Evolutionary conservation across 2,113 vertebrate genomes (phyloP).

Genomic region (Chaetorhynchus papuensis): DNA sequence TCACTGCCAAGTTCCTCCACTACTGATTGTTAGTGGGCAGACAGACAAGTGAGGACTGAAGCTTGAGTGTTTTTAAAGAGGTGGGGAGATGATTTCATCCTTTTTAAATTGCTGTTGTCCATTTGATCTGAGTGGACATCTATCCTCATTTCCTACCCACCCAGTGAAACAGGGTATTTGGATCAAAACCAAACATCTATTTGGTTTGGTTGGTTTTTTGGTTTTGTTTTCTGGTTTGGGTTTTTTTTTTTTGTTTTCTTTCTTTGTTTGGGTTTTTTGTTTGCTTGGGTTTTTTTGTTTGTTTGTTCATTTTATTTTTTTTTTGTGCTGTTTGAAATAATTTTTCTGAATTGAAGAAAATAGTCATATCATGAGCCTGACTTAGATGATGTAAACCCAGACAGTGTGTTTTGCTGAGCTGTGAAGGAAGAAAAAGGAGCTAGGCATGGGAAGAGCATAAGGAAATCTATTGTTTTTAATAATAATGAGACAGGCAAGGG

Average conservation of each 20-base stretch:
- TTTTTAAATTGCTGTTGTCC: not conserved
- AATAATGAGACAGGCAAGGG: not conserved
- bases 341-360: not conserved
- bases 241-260: not conserved
- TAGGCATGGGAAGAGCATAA: not conserved
- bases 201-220: not conserved
- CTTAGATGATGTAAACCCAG: not conserved
- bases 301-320: not conserved
- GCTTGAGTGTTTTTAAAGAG: not conserved
- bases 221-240: accelerated
- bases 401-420: not conserved
- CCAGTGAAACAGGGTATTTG: not conserved
- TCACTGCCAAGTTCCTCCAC: not conserved
- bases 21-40: accelerated
- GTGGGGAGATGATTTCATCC: accelerated
- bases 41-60: not conserved
- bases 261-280: too few species aligned
- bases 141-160: not conserved
- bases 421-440: not conserved
- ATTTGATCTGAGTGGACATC: not conserved
- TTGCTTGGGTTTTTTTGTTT: not conserved
- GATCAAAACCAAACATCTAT: not conserved
- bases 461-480: not conserved
- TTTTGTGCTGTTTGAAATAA: not conserved
- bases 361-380: not conserved